phyloP scores from a whole-genome alignment of 2,113 vertebrate genomes.

The Microtus pennsylvanicus region DNA sequence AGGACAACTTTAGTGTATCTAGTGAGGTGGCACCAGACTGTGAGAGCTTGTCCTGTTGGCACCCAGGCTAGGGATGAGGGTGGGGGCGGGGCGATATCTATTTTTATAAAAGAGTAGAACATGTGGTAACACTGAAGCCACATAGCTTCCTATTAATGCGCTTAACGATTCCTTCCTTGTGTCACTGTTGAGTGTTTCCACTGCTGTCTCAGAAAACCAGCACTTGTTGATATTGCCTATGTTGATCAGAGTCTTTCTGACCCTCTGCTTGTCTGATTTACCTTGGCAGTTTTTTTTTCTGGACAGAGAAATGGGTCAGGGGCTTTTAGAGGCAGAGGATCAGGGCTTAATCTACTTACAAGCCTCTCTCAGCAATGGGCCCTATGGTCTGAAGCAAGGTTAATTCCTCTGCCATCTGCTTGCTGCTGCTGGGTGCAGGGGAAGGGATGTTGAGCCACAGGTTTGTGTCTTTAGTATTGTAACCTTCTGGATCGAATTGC shows the following conservation, averaged over 20 bases:
- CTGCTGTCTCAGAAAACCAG: neutral
- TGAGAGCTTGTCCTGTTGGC: neutral
- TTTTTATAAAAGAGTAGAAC: neutral
- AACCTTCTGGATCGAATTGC: neutral
- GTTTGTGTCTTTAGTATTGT: neutral
- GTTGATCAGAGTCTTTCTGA: neutral
- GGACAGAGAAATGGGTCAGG: slow-evolving; percentile 66
- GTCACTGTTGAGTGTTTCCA: neutral
- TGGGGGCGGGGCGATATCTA: neutral
- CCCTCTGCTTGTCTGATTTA: neutral
- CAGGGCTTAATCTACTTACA: slow-evolving; percentile 50
- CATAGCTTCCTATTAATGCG: neutral
- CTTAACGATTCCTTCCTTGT: neutral
- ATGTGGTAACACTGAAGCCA: neutral
- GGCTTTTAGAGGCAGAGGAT: slow-evolving; percentile 49
- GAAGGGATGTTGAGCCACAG: neutral
- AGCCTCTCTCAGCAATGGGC: neutral
- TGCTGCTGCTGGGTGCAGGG: neutral
- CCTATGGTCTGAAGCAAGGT: neutral
- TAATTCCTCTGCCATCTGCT: slow-evolving; percentile 62
- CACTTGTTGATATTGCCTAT: neutral
- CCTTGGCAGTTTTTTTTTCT: slow-evolving; percentile 59
- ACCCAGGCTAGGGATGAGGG: neutral
- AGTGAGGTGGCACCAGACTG: neutral
- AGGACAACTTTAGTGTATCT: neutral